Conservation (phyloP, 1,140 invertebrate genomes). For the Lordiphosa collinella region DNA sequence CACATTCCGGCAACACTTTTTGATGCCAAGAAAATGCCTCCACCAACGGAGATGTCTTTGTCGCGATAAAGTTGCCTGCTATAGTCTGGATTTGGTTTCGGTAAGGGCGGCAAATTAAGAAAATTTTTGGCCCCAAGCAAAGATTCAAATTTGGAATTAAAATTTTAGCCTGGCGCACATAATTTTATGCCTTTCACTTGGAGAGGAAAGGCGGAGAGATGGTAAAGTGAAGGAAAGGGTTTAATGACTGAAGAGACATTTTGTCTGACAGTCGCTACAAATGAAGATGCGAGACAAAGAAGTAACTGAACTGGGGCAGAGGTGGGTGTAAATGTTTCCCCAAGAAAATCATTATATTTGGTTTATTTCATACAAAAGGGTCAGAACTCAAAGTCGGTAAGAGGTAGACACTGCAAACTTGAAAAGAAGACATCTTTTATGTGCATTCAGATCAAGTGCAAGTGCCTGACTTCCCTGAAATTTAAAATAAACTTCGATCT, state of each 20-base stretch:
- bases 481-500: too few relatives aligned
- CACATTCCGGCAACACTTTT: conserved; percentile 60
- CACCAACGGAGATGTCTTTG: conserved; percentile 51
- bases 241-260: conserved; percentile 14
- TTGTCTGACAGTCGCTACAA: conserved; percentile 4
- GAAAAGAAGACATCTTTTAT: too few relatives aligned
- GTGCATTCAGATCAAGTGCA: too few relatives aligned
- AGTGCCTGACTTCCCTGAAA: too few relatives aligned
- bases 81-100: conserved; percentile 52
- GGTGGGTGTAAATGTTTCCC: too few relatives aligned
- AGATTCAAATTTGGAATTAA: conserved; percentile 70
- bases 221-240: conserved; percentile 1
- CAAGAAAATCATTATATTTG: too few relatives aligned
- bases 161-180: conserved; percentile 70
- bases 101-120: conserved; percentile 63
- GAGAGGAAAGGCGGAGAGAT: too few relatives aligned
- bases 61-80: conserved; percentile 41
- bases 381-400: too few relatives aligned
- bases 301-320: too few relatives aligned
- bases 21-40: conserved; percentile 63
- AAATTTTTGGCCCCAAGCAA: conserved; percentile 30
- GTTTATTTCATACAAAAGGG: too few relatives aligned
- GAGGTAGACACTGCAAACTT: too few relatives aligned
- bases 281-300: neutral
- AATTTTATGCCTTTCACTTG: conserved; percentile 51